Evolutionary conservation across 2,888 invertebrate species (phyloP).

Genomic region (Limulus polyphemus): DNA sequence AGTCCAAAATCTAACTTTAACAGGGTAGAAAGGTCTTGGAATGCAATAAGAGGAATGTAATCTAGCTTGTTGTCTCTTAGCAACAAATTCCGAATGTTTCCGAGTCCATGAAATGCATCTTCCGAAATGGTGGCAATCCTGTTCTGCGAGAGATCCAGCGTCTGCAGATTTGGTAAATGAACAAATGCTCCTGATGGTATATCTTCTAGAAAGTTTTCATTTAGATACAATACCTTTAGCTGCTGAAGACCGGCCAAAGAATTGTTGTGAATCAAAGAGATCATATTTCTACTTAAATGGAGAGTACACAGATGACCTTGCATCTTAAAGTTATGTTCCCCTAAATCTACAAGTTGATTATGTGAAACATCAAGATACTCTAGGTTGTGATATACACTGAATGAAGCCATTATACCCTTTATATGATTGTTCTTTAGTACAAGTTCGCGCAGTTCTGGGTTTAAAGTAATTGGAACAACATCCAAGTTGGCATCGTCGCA

Average conservation of each 20-base stretch:
- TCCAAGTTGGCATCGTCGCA: conserved; percentile 67
- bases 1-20: conserved; percentile 62
- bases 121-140: conserved; percentile 58
- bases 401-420: conserved; percentile 59
- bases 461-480: conserved; percentile 75
- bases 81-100: conserved; percentile 57
- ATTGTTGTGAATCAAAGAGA: conserved; percentile 55
- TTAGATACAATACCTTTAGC: conserved; percentile 49
- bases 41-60: conserved; percentile 57
- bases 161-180: conserved; percentile 49
- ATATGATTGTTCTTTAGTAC: conserved; percentile 74
- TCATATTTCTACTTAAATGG: conserved; percentile 64
- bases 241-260: conserved; percentile 63
- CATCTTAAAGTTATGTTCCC: conserved; percentile 65
- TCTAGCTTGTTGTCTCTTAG: conserved; percentile 71
- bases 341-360: conserved; percentile 66
- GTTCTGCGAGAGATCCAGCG: conserved; percentile 64
- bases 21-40: conserved; percentile 62
- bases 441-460: conserved; percentile 51
- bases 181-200: conserved; percentile 26
- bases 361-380: conserved; percentile 66
- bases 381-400: conserved; percentile 58
- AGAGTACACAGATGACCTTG: conserved; percentile 59
- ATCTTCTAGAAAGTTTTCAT: conserved; percentile 26
- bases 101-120: conserved; percentile 59